phyloP scores from a whole-genome alignment of 2,797 vertebrate species.

The Catostomus latipinnis region DNA sequence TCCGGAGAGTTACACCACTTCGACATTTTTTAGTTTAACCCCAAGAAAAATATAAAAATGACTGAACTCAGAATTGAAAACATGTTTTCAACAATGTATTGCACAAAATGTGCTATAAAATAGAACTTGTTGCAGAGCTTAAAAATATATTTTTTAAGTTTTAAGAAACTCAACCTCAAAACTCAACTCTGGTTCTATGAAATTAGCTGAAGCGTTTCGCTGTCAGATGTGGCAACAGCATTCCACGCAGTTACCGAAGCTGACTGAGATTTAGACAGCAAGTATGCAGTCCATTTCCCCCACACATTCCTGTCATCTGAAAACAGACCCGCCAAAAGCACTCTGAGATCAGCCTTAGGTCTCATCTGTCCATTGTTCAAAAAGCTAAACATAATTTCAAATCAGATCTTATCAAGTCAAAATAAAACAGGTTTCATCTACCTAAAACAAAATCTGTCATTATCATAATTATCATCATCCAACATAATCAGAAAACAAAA shows the following conservation, averaged over 20 bases:
- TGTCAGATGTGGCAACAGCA: conserved; percentile 67
- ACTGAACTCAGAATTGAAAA: too few relatives aligned
- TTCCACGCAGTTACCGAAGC: conserved; percentile 68
- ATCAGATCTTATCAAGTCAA: conserved; percentile 8
- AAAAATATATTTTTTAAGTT: conserved; percentile 1
- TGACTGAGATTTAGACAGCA: conserved; percentile 68
- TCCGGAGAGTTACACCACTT: too few relatives aligned
- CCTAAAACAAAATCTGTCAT: not conserved
- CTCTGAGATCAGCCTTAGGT: not conserved
- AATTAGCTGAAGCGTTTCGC: conserved; percentile 1
- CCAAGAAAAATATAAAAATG: too few relatives aligned
- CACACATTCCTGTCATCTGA: conserved; percentile 61
- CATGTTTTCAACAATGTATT: too few relatives aligned
- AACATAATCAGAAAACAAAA: conserved; percentile 5
- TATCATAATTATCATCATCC: not conserved
- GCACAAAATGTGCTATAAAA: not conserved
- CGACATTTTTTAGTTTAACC: too few relatives aligned
- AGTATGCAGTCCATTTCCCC: conserved; percentile 73
- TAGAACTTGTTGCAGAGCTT: not conserved
- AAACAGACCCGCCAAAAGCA: conserved; percentile 50
- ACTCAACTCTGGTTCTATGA: conserved; percentile 12
- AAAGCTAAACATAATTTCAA: not conserved
- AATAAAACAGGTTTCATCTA: not conserved
- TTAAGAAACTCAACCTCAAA: conserved; percentile 13
- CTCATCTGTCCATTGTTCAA: not conserved